Base-by-base conservation (phyloP, 2,113 vertebrate genomes). In the Amblyopsis rosae region DNA sequence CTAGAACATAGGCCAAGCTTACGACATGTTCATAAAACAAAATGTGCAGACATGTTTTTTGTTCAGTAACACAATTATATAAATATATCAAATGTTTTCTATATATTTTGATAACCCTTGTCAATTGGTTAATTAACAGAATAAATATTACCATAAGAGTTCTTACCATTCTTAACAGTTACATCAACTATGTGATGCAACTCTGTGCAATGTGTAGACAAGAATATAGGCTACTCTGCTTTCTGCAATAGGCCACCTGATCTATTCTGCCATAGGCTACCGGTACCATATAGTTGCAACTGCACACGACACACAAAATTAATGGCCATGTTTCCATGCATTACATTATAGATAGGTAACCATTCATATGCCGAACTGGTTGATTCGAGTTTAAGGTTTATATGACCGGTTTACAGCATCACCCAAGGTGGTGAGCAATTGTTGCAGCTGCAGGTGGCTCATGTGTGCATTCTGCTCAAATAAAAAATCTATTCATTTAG, bases 101-200 rank as follows among this genome's bases (percentile, higher is more conserved):
- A 41, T 41, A 41, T 41, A 26, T 41, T 7, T 41, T 8, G 35
- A 41, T 41, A 41, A 41, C 35, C 6, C 35, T 41, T 41, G 35
- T 2, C 49, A 12, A 50, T 11, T 50, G 49, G 49, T 50, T 63
- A 32, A 64, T 49, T 76, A 62, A 56, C 35, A 41, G 4, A 41
- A 41, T 41, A 26, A 26, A 26, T 26, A 26, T 26, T 26, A 26
- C 26, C 26, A 26, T 26, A 26, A 2, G 2, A 26, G 35, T 41
- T 5, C 4, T 41, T 8, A 41, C 35, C 1, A 2, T 6, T 41
- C 0, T 4, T 41, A 6, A 41, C 6, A 41, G 4, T 41, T 41
- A 41, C 35, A 41, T 41, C 10, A 46, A 58, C 45, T 32, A 3
- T 17, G 49, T 76, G 73, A 74, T 75, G 77, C 69, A 86, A 89